These are phyloP conservation scores for Chionomys nivalis DNA, from an alignment of 2,113 vertebrate species.

Conservation along the genomic window DNA sequence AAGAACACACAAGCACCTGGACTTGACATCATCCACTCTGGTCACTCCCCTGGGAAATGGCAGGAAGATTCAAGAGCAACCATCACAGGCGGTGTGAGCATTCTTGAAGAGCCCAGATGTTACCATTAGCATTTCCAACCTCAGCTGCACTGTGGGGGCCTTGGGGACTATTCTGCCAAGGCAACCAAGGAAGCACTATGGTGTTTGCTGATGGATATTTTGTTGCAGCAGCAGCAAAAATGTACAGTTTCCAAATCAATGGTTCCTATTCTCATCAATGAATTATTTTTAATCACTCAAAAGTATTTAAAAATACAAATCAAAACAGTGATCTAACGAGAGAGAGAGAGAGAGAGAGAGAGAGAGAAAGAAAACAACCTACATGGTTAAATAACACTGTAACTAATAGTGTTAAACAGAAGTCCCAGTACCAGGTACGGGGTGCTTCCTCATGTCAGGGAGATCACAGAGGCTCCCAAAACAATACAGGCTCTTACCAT, in stretches of 20 bases:
- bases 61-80: not conserved
- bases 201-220: not conserved
- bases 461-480: not conserved
- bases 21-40: not conserved
- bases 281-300: slow-evolving; percentile 21
- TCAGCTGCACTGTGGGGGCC: too few species aligned
- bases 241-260: not conserved
- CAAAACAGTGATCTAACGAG: not conserved
- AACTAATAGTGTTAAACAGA: not conserved
- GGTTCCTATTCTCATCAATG: not conserved
- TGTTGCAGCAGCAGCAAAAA: not conserved
- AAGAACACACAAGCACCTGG: not conserved
- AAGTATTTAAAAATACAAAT: slow-evolving; percentile 13
- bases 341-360: not conserved
- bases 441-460: too few species aligned
- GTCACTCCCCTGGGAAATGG: fast-evolving
- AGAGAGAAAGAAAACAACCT: not conserved
- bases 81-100: not conserved
- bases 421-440: too few species aligned
- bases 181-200: fast-evolving
- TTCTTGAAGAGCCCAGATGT: not conserved
- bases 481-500: not conserved
- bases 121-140: not conserved
- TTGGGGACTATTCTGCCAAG: not conserved
- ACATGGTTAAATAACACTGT: not conserved